phyloP scores from a whole-genome alignment of 2,797 vertebrate species.

The Tachyglossus aculeatus region DNA sequence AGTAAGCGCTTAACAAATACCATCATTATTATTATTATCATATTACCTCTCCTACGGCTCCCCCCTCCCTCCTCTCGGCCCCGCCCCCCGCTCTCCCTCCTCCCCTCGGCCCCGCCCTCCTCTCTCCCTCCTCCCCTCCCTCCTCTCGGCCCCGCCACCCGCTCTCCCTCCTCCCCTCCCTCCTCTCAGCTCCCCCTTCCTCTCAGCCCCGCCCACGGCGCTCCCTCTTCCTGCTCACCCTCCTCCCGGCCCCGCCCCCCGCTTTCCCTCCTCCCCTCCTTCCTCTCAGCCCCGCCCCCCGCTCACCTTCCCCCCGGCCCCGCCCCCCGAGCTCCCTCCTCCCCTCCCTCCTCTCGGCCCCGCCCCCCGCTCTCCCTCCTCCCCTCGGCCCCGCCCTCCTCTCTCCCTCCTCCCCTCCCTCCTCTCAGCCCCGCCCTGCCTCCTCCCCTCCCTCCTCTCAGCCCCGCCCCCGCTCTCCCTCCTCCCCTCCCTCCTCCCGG shows the following conservation, averaged over 20 bases:
- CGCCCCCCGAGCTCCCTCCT: neutral
- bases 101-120: neutral
- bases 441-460: neutral
- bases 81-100: neutral
- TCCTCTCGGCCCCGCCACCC: neutral
- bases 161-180: too few relatives aligned
- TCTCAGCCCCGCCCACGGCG: too few relatives aligned
- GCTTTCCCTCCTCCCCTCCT: neutral
- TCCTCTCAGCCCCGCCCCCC: neutral
- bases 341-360: neutral
- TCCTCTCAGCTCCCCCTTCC: too few relatives aligned
- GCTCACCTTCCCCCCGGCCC: neutral
- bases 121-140: neutral
- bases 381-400: neutral
- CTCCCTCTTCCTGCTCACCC: neutral
- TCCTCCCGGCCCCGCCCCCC: neutral
- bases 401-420: neutral
- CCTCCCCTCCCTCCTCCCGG: neutral
- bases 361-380: neutral
- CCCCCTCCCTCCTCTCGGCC: neutral
- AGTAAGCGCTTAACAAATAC: too few relatives aligned
- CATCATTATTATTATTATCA: too few relatives aligned
- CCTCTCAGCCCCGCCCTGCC: neutral
- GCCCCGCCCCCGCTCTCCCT: neutral
- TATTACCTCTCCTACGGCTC: neutral